A percentile compares a stretch with the other conserved stretches of the same genome.
Evolutionary conservation across 2,113 vertebrate genomes (phyloP).

Genomic region (Ictidomys tridecemlineatus): DNA sequence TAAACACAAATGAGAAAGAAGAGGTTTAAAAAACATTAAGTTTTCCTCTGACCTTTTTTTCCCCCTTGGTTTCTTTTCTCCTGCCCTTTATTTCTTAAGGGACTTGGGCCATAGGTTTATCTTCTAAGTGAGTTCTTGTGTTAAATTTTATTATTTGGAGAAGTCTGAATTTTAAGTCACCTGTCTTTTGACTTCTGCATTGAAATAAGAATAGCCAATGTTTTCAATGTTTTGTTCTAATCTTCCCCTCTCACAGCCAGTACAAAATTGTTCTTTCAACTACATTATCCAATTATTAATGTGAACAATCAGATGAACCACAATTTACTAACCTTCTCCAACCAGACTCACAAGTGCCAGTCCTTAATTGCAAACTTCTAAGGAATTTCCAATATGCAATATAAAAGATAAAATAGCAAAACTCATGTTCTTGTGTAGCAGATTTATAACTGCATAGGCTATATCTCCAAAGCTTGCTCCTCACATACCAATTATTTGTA

Average conservation of each 20-base stretch:
- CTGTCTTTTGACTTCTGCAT: neutral
- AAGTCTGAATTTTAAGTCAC: neutral
- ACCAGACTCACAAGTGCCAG: neutral
- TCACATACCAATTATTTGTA: neutral
- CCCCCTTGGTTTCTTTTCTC: neutral
- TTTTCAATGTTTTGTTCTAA: conserved; percentile 14
- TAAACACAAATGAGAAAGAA: neutral
- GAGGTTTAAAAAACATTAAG: neutral
- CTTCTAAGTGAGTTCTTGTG: neutral
- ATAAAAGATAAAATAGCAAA: conserved; percentile 19
- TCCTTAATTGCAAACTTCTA: conserved; percentile 5
- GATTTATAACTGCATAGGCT: neutral
- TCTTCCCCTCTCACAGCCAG: neutral
- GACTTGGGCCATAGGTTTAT: neutral
- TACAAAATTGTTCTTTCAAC: neutral
- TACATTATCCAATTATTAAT: neutral
- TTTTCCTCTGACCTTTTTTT: neutral
- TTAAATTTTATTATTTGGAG: neutral
- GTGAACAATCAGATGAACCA: neutral
- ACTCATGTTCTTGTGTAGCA: neutral
- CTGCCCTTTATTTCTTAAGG: neutral
- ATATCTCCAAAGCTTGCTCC: neutral
- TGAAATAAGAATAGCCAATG: neutral
- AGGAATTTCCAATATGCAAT: neutral
- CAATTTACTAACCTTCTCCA: neutral